Percentiles rank a stretch among this genome's conserved stretches.
Evolutionary conservation across 1,140 invertebrate genomes (phyloP).

Genomic region (Bombus cullumanus): DNA sequence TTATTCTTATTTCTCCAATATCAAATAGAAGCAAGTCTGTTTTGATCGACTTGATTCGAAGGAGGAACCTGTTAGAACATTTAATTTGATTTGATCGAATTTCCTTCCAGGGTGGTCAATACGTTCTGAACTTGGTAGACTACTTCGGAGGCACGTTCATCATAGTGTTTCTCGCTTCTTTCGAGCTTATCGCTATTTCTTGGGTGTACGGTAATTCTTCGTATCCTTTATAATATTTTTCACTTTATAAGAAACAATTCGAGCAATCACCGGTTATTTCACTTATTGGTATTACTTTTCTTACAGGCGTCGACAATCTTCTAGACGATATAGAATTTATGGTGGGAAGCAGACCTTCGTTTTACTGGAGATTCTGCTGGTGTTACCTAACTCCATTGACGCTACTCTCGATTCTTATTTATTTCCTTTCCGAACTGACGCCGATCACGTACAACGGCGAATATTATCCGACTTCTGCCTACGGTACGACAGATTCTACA

Average conservation of each 20-base stretch:
- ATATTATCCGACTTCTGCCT: conserved; percentile 55
- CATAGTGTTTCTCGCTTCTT: conserved; percentile 88
- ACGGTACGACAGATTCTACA: conserved; percentile 34
- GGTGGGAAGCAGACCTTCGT: conserved; percentile 86
- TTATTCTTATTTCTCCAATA: too few species aligned
- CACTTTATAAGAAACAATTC: conserved; percentile 79
- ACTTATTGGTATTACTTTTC: not conserved
- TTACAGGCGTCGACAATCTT: conserved; percentile 84
- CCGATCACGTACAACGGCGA: conserved; percentile 58
- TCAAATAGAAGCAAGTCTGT: too few species aligned
- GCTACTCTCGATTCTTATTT: conserved; percentile 86
- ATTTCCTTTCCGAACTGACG: conserved; percentile 83
- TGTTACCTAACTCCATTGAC: conserved; percentile 88
- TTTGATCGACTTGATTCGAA: too few species aligned
- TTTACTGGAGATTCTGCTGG: conserved; percentile 93
- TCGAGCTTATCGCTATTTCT: conserved; percentile 87
- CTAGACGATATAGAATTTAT: conserved; percentile 87
- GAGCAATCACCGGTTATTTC: conserved; percentile 83
- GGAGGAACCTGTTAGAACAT: not conserved
- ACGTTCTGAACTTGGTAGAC: conserved; percentile 92
- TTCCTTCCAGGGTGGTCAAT: conserved; percentile 91
- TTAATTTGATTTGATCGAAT: not conserved
- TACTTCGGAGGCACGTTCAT: conserved; percentile 92
- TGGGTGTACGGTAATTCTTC: conserved; percentile 88
- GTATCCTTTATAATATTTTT: not conserved